A percentile compares a stretch with the other conserved stretches of the same genome.
Evolutionary conservation across 2,888 invertebrate genomes (phyloP).

Genomic region (Strigamia transsilvanica): DNA sequence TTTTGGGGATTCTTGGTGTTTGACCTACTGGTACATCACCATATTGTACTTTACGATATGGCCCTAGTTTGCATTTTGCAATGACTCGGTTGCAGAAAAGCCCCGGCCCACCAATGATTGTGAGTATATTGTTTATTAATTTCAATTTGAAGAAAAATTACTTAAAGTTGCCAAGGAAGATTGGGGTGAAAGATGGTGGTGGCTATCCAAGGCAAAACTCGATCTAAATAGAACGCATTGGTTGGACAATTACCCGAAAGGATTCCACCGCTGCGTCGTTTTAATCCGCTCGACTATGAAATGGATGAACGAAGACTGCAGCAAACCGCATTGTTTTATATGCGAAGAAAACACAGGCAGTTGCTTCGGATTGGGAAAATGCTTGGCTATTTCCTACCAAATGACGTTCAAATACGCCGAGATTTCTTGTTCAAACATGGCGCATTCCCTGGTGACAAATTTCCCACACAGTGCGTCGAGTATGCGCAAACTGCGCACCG

Average conservation of each 20-base stretch:
- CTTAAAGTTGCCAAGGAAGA: not conserved
- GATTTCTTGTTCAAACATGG: not conserved
- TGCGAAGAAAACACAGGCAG: not conserved
- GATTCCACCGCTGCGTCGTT: not conserved
- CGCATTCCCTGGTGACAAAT: not conserved
- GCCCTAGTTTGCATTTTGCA: no score
- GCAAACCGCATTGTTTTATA: not conserved
- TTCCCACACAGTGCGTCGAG: not conserved
- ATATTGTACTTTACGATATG: no score
- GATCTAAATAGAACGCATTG: not conserved
- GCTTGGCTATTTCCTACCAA: not conserved
- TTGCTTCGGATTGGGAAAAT: not conserved
- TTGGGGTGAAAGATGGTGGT: not conserved
- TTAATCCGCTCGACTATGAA: not conserved
- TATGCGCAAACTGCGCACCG: not conserved
- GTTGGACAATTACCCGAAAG: not conserved
- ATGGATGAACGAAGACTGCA: conserved; percentile 16
- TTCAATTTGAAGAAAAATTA: no score
- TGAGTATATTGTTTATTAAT: no score
- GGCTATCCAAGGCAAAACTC: not conserved
- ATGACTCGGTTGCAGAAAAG: no score
- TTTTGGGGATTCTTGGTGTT: no score
- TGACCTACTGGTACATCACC: no score
- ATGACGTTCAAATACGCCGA: not conserved
- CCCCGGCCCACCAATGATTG: no score